Base-by-base conservation (phyloP, 2,113 vertebrate species). In the Pholis gunnellus region DNA sequence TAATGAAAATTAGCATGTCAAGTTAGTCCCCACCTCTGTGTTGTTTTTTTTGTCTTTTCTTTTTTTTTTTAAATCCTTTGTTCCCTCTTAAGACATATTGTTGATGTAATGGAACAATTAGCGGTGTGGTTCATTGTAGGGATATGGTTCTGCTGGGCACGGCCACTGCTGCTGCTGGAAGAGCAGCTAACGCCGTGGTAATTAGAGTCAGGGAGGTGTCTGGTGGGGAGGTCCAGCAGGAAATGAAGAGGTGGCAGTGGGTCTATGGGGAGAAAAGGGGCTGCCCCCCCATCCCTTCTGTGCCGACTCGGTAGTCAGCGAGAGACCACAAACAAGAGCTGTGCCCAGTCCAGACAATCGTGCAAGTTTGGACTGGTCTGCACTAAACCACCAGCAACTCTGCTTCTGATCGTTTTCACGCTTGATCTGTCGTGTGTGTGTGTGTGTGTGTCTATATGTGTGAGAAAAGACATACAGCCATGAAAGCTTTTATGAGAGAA, bases 291-390 rank as follows among this genome's bases (percentile, higher is more conserved):
- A n/a, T n/a, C n/a, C 48, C 69, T 59, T 27, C 82, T 77, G 96
- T 88, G 94, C 92, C 89, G 83, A 59, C 73, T 57, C 88, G 65
- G 93, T 92, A 93, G 95, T 94, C 95, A 94, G 95, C 93, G 93
- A 94, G 96, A 97, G 95, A 97, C 96, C 96, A 93, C 96, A 97
- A 98, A 97, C 97, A 96, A 94, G 95, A 96, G 96, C 95, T 96
- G 95, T 95, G 96, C 95, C 95, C 96, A 96, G 96, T 91, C 96
- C 96, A 94, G 95, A 96, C 96, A 96, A 95, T 94, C 90, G 72
- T 96, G 89, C 98, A 98, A 97, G 98, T 99, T 97, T 93, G 92
- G 93, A 97, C 98, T 97, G 95, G 97, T 96, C 97, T 95, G 88
- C 95, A 95, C 95, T 94, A 95, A 96, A 96, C 94, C 95, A 95